Evolutionary conservation across 2,113 vertebrate species (phyloP), one percentile per base, ranked within the genome.

Genomic region (Myxocyprinus asiaticus): DNA sequence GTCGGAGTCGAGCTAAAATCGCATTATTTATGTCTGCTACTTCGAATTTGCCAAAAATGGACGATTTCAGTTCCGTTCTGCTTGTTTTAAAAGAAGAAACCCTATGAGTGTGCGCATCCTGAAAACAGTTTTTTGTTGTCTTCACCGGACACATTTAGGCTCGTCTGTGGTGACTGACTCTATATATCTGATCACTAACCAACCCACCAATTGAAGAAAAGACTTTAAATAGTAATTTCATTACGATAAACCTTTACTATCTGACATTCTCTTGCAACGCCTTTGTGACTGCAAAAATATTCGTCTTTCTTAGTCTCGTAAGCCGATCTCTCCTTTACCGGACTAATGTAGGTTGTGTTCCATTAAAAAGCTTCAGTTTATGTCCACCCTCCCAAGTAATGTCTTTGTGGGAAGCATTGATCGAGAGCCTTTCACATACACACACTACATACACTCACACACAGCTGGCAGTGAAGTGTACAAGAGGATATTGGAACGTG

Each of bases 361-460:
- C 61, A 76, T 76, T 76, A 76, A 65, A 76, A 55, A 43, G 73
- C 47, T 53, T 53, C 73, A 65, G 73, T 64, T 44, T 64, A 76
- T 56, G 45, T 75, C 72, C 72, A 59, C 72, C 59, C 72, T 75
- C 72, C 72, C 72, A 65, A 76, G 73, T 64, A 76, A 76, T 76
- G 73, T 62, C 73, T 76, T 80, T 75, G 65, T 75, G 48, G 64
- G 8, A 67, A 66, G 51, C 74, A 84, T 81, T 81, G 83, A 81
- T 78, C 78, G 80, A 81, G 58, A 84, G 83, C 69, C 80, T 51
- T 84, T 84, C 66, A 78, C 75, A 69, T 10, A 78, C 67, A 67
- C 48, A 70, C 55, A 74, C 50, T 62, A 73, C 78, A 33, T 63
- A 62, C 78, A 72, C 71, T 61, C 77, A 51, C 73, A 65, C 42